These are phyloP conservation scores for Odontamblyopus lacepedii DNA, from an alignment of 2,797 vertebrate species.

Conservation along the genomic window DNA sequence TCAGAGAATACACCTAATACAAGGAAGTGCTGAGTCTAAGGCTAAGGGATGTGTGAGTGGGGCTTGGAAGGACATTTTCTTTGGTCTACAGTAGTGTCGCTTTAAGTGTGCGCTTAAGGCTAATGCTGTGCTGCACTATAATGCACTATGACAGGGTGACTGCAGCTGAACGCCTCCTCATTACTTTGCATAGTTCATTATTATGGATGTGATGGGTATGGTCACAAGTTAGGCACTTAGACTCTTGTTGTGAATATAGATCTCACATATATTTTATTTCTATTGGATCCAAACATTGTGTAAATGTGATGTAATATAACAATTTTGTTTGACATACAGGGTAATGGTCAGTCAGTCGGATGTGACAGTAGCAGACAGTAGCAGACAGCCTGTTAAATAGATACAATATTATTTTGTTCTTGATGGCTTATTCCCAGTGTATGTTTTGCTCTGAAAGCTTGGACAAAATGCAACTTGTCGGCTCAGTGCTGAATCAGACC, in stretches of 20 bases:
- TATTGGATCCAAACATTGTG: not conserved
- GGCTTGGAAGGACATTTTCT: conserved; percentile 48
- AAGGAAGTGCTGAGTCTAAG: conserved; percentile 1
- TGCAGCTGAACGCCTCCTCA: conserved; percentile 33
- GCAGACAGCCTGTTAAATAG: not conserved
- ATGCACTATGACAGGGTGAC: conserved; percentile 50
- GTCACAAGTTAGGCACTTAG: no score
- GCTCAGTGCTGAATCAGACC: not conserved
- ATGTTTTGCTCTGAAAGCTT: conserved; percentile 25
- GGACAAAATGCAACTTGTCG: conserved; percentile 21
- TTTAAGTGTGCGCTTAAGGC: conserved; percentile 38
- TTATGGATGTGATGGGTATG: conserved; percentile 4
- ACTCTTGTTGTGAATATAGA: no score
- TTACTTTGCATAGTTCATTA: conserved; percentile 25
- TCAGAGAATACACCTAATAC: not conserved
- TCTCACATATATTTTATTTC: not conserved
- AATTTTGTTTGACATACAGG: not conserved
- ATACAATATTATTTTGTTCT: not conserved
- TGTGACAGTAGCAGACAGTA: not conserved
- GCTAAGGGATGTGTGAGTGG: conserved; percentile 11
- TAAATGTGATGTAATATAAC: no score
- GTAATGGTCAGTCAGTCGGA: not conserved
- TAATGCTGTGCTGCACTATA: conserved; percentile 27
- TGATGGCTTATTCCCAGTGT: conserved; percentile 10
- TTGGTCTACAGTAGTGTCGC: conserved; percentile 13